Conservation (phyloP, 2,113 vertebrate genomes). For the Xiphorhynchus elegans region DNA sequence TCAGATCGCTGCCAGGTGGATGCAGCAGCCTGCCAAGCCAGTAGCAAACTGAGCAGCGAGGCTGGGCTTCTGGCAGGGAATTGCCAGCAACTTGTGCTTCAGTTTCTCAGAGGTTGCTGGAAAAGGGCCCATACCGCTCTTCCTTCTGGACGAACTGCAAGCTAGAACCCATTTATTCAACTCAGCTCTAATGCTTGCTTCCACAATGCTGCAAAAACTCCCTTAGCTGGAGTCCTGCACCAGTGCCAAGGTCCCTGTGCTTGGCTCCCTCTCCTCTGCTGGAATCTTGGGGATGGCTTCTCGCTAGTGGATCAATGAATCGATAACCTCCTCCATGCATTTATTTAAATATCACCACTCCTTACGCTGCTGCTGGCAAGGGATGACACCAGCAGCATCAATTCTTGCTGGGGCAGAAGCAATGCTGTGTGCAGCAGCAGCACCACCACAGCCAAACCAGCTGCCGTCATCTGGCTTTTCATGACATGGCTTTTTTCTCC, state of each 20-base stretch:
- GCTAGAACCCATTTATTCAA: neutral
- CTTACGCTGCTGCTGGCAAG: neutral
- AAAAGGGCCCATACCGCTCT: neutral
- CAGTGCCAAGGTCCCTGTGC: neutral
- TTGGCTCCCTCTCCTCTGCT: neutral
- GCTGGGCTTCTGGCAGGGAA: neutral
- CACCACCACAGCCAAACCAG: rapidly evolving
- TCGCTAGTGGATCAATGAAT: neutral
- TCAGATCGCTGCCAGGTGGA: neutral
- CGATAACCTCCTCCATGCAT: neutral
- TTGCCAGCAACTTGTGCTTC: neutral
- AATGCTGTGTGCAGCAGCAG: rapidly evolving
- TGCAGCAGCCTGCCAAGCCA: constrained; percentile 35
- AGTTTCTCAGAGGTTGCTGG: neutral
- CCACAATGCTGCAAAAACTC: neutral
- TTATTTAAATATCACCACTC: rapidly evolving
- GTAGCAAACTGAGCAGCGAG: neutral
- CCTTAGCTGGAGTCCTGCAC: neutral
- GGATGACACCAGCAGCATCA: neutral
- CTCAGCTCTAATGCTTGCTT: neutral
- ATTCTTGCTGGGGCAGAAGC: neutral
- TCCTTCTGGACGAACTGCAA: neutral
- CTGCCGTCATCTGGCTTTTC: rapidly evolving
- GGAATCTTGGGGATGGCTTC: neutral
- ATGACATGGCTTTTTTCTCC: neutral